Percentiles rank a stretch among this genome's conserved stretches.
phyloP scores from a whole-genome alignment of 2,113 vertebrate genomes.

The Rynchops niger region DNA sequence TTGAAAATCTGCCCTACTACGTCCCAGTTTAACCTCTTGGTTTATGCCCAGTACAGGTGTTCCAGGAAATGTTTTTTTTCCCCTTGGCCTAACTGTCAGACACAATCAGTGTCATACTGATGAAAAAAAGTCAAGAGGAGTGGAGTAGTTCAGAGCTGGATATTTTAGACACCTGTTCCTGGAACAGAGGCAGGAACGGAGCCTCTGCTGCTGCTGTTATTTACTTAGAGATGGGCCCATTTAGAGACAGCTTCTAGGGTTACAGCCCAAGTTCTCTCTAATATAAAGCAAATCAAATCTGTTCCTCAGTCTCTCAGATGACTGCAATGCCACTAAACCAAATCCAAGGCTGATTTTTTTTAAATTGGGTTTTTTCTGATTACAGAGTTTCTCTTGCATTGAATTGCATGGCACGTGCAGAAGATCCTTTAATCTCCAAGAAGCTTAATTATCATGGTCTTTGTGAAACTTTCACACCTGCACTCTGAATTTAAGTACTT shows the following conservation, averaged over 20 bases:
- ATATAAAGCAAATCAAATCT: not conserved
- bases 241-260: not conserved
- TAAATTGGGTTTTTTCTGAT: constrained; percentile 9
- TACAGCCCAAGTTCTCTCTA: not conserved
- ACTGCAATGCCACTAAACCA: not conserved
- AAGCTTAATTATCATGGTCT: constrained; percentile 44
- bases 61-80: not conserved
- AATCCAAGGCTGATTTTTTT: not conserved
- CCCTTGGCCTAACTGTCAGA: not conserved
- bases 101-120: not conserved
- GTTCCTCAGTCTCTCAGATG: not conserved
- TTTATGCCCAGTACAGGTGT: not conserved
- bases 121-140: not conserved
- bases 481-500: not conserved
- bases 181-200: not conserved
- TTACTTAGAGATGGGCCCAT: not conserved
- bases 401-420: not conserved
- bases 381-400: not conserved
- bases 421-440: constrained; percentile 22
- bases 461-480: constrained; percentile 23
- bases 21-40: not conserved
- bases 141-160: not conserved
- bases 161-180: not conserved
- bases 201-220: not conserved
- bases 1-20: not conserved